phyloP scores from a whole-genome alignment of 1,140 invertebrate species.

The Coelopa frigida region DNA sequence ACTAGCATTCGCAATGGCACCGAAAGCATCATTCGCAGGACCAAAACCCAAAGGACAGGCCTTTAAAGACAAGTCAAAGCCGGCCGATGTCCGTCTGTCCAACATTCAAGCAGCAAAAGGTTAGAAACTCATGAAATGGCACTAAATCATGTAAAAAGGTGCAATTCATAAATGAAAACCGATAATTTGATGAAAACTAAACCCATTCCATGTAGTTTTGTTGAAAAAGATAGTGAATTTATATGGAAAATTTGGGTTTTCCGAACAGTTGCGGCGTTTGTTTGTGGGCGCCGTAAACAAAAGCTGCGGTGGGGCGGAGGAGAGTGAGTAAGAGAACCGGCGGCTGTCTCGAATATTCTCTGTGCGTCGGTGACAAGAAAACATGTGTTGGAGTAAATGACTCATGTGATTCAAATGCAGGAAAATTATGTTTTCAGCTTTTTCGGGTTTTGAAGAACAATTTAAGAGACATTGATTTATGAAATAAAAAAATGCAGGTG shows the following conservation, averaged over 20 bases:
- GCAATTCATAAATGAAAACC: background rate
- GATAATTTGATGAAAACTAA: background rate
- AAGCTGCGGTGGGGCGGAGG: background rate
- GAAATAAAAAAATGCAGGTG: background rate
- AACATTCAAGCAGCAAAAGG: constrained; percentile 98
- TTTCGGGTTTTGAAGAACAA: constrained; percentile 7
- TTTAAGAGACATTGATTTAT: background rate
- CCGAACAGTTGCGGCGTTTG: constrained; percentile 16
- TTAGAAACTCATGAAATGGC: constrained; percentile 48
- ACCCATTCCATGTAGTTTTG: background rate
- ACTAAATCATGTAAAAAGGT: background rate
- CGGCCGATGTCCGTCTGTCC: constrained; percentile 84
- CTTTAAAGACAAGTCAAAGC: constrained; percentile 89
- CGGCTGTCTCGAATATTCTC: constrained; percentile 31
- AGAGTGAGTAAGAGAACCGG: background rate
- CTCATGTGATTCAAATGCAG: constrained; percentile 29
- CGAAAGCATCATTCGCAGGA: constrained; percentile 32
- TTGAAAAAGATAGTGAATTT: background rate
- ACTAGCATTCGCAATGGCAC: constrained; percentile 26
- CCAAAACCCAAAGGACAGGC: constrained; percentile 43
- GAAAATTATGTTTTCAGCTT: constrained; percentile 3
- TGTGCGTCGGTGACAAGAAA: constrained; percentile 8
- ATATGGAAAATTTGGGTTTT: background rate
- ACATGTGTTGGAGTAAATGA: constrained; percentile 25
- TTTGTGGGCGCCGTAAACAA: background rate